These are phyloP conservation scores for Albula goreensis DNA, from an alignment of 2,113 vertebrate genomes.

Conservation along the genomic window DNA sequence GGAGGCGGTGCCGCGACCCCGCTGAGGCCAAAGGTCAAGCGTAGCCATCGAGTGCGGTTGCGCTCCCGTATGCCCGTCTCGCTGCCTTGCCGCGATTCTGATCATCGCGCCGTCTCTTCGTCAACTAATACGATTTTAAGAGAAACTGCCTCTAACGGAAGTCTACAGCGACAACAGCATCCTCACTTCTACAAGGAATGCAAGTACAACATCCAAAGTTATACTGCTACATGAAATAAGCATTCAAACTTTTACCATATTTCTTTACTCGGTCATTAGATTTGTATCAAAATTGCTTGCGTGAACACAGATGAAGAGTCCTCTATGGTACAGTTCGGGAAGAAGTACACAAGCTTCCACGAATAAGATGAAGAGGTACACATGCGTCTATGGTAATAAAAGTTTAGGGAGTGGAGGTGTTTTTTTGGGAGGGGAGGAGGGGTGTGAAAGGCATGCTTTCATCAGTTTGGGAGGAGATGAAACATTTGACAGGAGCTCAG, in stretches of 20 bases:
- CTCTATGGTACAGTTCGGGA: no score
- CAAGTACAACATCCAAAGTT: neutral
- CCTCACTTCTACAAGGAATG: neutral
- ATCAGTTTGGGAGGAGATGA: neutral
- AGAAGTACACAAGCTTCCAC: no score
- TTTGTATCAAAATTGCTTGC: no score
- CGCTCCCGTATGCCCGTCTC: neutral
- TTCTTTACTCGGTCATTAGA: no score
- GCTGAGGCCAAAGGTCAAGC: constrained; percentile 35
- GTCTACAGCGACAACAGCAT: neutral
- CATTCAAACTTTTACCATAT: no score
- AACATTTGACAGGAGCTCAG: neutral
- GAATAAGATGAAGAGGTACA: no score
- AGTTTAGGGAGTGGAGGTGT: neutral
- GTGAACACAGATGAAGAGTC: no score
- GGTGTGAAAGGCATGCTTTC: neutral
- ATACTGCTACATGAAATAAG: neutral
- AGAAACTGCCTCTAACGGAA: neutral
- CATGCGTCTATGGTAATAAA: no score
- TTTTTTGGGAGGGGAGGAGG: neutral
- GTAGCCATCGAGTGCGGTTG: constrained; percentile 28
- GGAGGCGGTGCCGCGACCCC: constrained; percentile 45
- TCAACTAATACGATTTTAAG: neutral
- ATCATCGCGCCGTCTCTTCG: neutral
- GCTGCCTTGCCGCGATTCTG: neutral